phyloP scores from a whole-genome alignment of 2,113 vertebrate genomes.

The Anthoscopus minutus region DNA sequence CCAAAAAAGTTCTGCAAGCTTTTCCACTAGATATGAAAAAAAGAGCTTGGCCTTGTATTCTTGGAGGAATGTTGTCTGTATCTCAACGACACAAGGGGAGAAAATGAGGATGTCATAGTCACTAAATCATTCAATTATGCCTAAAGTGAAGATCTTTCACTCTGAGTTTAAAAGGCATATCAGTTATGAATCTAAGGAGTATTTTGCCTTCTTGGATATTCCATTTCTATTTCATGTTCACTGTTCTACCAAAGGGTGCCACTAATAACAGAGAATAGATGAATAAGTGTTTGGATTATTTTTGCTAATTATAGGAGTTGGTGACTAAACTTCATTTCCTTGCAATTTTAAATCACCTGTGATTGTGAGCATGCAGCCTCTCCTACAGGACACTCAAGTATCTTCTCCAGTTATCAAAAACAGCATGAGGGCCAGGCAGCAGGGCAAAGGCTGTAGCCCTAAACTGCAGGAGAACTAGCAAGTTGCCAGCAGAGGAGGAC shows the following conservation, averaged over 20 bases:
- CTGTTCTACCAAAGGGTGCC: not conserved
- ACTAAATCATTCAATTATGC: not conserved
- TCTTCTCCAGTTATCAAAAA: not conserved
- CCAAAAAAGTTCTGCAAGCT: not conserved
- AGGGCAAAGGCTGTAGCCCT: not conserved
- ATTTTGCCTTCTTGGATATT: not conserved
- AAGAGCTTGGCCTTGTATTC: not conserved
- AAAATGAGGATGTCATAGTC: not conserved
- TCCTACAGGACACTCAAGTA: not conserved
- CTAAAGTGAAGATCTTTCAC: not conserved
- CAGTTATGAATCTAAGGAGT: not conserved
- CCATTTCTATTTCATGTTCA: not conserved
- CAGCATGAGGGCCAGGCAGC: rapidly evolving
- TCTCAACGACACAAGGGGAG: not conserved
- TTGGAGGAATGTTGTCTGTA: not conserved
- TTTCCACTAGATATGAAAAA: not conserved
- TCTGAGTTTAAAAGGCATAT: not conserved
- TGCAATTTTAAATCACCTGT: not conserved
- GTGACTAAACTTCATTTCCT: not conserved
- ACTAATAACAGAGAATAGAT: not conserved
- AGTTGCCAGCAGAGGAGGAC: not conserved
- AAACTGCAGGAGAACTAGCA: not conserved
- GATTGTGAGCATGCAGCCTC: not conserved
- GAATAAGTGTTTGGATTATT: not conserved
- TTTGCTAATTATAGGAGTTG: not conserved